Conservation (phyloP, 2,888 invertebrate genomes). For the Watsonalla binaria region DNA sequence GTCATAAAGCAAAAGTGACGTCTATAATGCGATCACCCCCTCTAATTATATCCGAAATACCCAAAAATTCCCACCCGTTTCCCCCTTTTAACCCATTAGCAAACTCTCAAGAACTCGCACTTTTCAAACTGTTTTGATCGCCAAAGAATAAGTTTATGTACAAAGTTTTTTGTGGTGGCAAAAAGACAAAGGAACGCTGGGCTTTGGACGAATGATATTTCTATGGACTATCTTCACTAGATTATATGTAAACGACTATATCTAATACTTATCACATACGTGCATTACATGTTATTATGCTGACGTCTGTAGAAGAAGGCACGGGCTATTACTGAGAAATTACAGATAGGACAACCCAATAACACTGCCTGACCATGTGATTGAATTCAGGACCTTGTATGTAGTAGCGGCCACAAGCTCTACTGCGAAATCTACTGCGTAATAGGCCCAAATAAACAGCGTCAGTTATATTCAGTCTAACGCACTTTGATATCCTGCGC, state of each 20-base stretch:
- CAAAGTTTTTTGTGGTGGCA: conserved; percentile 3
- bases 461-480: not conserved
- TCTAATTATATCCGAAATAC: conserved; percentile 71
- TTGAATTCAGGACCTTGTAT: too few relatives aligned
- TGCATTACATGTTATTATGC: too few relatives aligned
- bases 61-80: conserved; percentile 57
- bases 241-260: too few relatives aligned
- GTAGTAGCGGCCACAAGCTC: too few relatives aligned
- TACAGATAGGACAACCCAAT: too few relatives aligned
- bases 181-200: not conserved
- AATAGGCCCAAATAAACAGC: not conserved
- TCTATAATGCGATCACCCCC: conserved; percentile 65
- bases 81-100: conserved; percentile 68
- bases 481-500: conserved; percentile 40
- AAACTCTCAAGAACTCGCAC: conserved; percentile 56
- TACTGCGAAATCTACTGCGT: too few relatives aligned
- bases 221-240: not conserved
- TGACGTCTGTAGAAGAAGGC: too few relatives aligned
- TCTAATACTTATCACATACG: too few relatives aligned
- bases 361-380: too few relatives aligned
- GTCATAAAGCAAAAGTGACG: conserved; percentile 71
- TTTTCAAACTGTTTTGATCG: conserved; percentile 44
- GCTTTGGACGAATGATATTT: not conserved
- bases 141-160: conserved; percentile 27
- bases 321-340: too few relatives aligned